A percentile compares a stretch with the other conserved stretches of the same genome.
phyloP scores from a whole-genome alignment of 1,140 invertebrate genomes.

The Agrilus planipennis region DNA sequence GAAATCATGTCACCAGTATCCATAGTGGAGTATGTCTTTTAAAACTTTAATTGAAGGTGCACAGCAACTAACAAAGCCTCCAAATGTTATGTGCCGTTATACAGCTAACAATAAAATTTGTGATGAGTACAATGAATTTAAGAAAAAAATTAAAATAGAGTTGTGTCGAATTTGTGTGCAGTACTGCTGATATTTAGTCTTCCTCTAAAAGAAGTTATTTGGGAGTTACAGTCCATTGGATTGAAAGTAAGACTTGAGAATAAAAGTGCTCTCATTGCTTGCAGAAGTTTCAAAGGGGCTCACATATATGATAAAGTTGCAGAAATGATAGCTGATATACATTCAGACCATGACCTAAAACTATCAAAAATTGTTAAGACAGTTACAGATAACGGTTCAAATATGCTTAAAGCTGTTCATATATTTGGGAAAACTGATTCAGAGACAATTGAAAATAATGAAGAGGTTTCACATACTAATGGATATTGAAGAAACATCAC shows the following conservation, averaged over 20 bases:
- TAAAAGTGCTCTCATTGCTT: background rate
- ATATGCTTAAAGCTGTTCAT: constrained; percentile 3
- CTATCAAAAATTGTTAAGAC: background rate
- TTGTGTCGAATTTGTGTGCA: background rate
- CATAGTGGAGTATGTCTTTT: too few species aligned
- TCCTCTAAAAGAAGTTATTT: background rate
- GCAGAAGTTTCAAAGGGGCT: background rate
- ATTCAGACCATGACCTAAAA: background rate
- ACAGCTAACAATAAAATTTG: background rate
- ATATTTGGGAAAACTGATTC: too few species aligned
- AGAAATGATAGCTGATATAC: background rate
- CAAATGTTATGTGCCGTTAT: background rate
- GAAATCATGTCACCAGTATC: too few species aligned
- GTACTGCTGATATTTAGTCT: constrained; percentile 3
- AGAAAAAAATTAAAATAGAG: background rate
- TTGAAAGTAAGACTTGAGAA: background rate
- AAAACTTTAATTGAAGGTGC: too few species aligned
- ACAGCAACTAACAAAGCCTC: background rate
- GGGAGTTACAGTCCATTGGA: background rate
- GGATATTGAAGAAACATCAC: too few species aligned
- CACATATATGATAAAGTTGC: background rate
- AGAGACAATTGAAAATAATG: too few species aligned
- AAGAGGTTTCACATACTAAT: too few species aligned
- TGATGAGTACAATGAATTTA: background rate
- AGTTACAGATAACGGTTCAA: constrained; percentile 2